Conservation (phyloP, 1,140 invertebrate genomes). For the Cecropterus lyciades region DNA sequence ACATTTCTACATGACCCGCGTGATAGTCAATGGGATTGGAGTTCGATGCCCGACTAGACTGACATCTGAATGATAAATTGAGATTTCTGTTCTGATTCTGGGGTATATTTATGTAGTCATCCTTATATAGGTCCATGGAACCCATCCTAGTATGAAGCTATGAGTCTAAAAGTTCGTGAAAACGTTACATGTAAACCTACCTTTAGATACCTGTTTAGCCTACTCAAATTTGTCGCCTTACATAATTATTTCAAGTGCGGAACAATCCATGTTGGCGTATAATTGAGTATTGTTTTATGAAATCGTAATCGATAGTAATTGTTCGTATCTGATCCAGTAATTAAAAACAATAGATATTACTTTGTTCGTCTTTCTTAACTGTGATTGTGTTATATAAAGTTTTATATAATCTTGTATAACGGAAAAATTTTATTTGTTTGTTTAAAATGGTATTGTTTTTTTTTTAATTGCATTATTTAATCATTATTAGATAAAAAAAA, state of each 20-base stretch:
- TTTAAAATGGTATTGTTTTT: no score
- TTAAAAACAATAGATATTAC: conserved; percentile 2
- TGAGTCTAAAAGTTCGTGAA: no score
- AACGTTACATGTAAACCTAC: conserved; percentile 20
- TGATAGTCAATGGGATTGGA: no score
- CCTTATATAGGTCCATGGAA: no score
- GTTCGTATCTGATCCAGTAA: conserved; percentile 7
- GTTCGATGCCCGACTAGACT: no score
- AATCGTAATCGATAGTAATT: conserved; percentile 12
- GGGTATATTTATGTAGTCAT: no score
- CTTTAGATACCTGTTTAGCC: conserved; percentile 26
- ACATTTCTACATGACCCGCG: no score
- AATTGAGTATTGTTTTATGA: conserved; percentile 29
- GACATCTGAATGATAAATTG: no score
- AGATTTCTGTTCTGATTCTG: no score
- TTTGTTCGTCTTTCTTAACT: background rate
- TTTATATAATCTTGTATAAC: background rate
- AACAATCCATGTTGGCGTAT: conserved; percentile 4
- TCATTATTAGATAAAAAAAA: no score
- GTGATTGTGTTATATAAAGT: background rate
- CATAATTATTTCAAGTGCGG: conserved; percentile 26
- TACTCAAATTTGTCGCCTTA: conserved; percentile 26
- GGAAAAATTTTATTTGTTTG: background rate
- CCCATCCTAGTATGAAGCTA: no score
- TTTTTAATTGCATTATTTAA: no score